Evolutionary conservation across 30 jellyfish, hydroid and myxozoan genomes (phyloP).

Genomic region (Cassiopea xamachana): DNA sequence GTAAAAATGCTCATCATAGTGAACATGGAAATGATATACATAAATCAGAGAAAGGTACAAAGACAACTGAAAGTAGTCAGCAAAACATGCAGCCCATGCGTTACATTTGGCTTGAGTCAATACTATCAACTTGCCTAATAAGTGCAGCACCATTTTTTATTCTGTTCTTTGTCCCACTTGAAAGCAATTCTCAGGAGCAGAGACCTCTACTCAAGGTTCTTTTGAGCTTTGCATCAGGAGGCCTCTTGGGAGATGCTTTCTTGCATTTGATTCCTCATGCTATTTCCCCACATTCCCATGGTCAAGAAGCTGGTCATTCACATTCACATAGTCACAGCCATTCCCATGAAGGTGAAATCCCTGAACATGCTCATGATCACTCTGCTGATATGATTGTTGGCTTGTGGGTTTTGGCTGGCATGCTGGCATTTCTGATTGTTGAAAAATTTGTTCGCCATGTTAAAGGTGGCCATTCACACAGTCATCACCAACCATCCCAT

Average conservation of each 20-base stretch:
- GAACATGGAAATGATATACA: conserved; percentile 19
- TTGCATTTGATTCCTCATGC: conserved; percentile 97
- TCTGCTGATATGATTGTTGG: conserved; percentile 95
- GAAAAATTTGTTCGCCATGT: conserved; percentile 95
- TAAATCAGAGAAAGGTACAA: conserved; percentile 25
- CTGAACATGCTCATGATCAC: conserved; percentile 87
- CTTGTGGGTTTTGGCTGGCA: conserved; percentile 95
- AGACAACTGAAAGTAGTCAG: background rate
- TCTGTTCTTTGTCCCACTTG: conserved; percentile 89
- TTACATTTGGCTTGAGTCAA: conserved; percentile 89
- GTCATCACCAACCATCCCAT: conserved; percentile 67
- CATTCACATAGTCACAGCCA: conserved; percentile 89
- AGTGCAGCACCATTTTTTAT: conserved; percentile 99
- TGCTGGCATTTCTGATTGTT: conserved; percentile 86
- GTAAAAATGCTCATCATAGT: too few relatives aligned
- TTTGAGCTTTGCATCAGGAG: conserved; percentile 96
- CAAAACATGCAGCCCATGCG: conserved; percentile 37
- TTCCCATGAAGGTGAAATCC: conserved; percentile 74
- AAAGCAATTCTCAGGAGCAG: conserved; percentile 82
- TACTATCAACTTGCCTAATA: conserved; percentile 84
- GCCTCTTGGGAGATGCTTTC: conserved; percentile 97
- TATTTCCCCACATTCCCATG: conserved; percentile 91
- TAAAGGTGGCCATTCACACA: conserved; percentile 95
- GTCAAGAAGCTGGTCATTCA: conserved; percentile 59
- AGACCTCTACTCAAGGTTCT: conserved; percentile 84